A percentile compares a stretch with the other conserved stretches of the same genome.
These are phyloP conservation scores for Pterophyllum scalare DNA, from an alignment of 2,113 vertebrate genomes.

Conservation along the genomic window DNA sequence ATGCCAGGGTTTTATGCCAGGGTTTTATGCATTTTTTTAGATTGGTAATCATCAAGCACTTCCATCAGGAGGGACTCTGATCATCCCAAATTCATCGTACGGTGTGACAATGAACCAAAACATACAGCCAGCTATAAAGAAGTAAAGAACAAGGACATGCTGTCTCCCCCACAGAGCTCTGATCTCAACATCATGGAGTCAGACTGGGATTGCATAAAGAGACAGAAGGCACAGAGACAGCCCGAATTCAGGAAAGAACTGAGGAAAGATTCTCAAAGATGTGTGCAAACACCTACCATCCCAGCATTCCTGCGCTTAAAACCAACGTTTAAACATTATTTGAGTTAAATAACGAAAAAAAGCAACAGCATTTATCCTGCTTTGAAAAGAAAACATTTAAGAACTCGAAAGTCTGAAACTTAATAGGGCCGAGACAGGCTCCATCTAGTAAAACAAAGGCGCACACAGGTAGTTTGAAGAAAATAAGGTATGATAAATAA, in stretches of 20 bases:
- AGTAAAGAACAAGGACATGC: background rate
- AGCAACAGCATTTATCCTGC: background rate
- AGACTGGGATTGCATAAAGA: background rate
- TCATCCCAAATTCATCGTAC: background rate
- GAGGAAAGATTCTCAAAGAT: background rate
- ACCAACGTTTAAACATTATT: background rate
- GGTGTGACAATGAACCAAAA: background rate
- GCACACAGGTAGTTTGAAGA: background rate
- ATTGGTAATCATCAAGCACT: background rate
- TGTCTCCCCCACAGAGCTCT: background rate
- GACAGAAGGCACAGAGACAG: background rate
- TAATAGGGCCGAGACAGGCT: background rate
- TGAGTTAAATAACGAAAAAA: background rate
- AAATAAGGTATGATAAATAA: background rate
- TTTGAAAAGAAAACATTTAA: conserved; percentile 1
- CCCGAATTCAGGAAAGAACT: background rate
- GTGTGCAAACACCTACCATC: background rate
- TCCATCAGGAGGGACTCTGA: background rate
- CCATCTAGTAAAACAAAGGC: background rate
- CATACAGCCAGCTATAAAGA: background rate
- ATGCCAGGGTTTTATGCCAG: too few species aligned
- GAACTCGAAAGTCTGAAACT: background rate
- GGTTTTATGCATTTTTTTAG: background rate
- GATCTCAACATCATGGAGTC: background rate
- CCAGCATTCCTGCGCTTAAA: background rate